These are phyloP conservation scores for Planiliza haematocheilus DNA, from an alignment of 2,113 vertebrate genomes.

Conservation along the genomic window DNA sequence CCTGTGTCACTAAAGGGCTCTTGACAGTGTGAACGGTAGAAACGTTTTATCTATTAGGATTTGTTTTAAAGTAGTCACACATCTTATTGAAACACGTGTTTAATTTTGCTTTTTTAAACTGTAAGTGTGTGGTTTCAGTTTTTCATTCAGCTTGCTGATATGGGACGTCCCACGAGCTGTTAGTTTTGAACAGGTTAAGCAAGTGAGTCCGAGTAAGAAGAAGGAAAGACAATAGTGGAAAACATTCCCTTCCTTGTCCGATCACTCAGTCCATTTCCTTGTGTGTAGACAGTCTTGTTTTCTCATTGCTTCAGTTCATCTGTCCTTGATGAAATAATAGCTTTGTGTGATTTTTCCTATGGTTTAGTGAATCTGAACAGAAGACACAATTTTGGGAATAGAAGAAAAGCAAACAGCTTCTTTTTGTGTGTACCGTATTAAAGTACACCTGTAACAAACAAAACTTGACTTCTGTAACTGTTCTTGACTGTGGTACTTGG, in stretches of 20 bases:
- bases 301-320: background rate
- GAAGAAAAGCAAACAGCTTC: too few species aligned
- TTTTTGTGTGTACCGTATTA: too few species aligned
- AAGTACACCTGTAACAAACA: background rate
- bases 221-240: conserved; percentile 12
- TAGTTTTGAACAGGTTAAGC: conserved; percentile 32
- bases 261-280: conserved; percentile 1
- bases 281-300: background rate
- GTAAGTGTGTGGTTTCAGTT: background rate
- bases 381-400: too few species aligned
- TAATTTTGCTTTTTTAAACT: background rate
- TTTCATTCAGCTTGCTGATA: background rate
- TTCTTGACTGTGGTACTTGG: background rate
- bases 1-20: conserved; percentile 7
- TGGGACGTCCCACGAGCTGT: background rate
- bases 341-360: too few species aligned
- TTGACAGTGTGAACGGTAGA: background rate
- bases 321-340: too few species aligned
- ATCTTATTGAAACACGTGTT: background rate
- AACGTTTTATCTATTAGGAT: background rate
- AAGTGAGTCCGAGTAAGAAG: background rate
- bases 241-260: conserved; percentile 28
- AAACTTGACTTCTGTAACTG: background rate
- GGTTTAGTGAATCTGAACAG: too few species aligned
- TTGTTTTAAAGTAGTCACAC: too few species aligned